A percentile compares a stretch with the other conserved stretches of the same genome.
These are phyloP conservation scores for Drosophila lacteicornis DNA, from an alignment of 1,140 invertebrate species.

Conservation along the genomic window DNA sequence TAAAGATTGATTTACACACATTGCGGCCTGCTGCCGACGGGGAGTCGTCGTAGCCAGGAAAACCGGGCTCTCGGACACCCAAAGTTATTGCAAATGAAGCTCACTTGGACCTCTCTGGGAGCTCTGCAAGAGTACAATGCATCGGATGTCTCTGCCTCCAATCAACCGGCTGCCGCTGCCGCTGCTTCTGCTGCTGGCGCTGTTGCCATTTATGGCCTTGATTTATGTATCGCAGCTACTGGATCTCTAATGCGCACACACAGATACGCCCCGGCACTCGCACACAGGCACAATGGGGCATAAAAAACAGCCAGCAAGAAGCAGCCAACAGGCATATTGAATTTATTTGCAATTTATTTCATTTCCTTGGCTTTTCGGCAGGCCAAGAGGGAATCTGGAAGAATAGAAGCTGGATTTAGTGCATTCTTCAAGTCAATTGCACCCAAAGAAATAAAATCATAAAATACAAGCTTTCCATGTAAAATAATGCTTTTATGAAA, in stretches of 20 bases:
- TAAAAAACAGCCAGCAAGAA: slow-evolving; percentile 19
- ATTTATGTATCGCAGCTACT: slow-evolving; percentile 82
- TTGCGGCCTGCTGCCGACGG: slow-evolving; percentile 46
- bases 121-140: slow-evolving; percentile 48
- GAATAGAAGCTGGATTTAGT: slow-evolving; percentile 29
- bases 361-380: slow-evolving; percentile 78
- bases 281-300: slow-evolving; percentile 33
- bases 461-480: no score
- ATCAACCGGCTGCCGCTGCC: slow-evolving; percentile 65
- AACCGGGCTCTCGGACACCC: slow-evolving; percentile 15
- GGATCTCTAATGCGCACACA: slow-evolving; percentile 78
- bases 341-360: slow-evolving; percentile 83
- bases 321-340: slow-evolving; percentile 68
- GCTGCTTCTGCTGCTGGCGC: slow-evolving; percentile 55
- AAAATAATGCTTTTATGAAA: no score
- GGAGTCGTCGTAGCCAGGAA: slow-evolving; percentile 19
- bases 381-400: slow-evolving; percentile 7
- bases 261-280: slow-evolving; percentile 28
- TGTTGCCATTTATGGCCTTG: slow-evolving; percentile 82
- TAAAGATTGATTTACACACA: slow-evolving; percentile 82
- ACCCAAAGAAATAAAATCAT: not conserved
- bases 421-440: slow-evolving; percentile 13
- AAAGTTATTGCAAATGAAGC: slow-evolving; percentile 67
- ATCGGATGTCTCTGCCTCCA: slow-evolving; percentile 63
- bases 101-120: not conserved